Evolutionary conservation across 2,797 vertebrate genomes (phyloP).

Genomic region (Lerista edwardsae): DNA sequence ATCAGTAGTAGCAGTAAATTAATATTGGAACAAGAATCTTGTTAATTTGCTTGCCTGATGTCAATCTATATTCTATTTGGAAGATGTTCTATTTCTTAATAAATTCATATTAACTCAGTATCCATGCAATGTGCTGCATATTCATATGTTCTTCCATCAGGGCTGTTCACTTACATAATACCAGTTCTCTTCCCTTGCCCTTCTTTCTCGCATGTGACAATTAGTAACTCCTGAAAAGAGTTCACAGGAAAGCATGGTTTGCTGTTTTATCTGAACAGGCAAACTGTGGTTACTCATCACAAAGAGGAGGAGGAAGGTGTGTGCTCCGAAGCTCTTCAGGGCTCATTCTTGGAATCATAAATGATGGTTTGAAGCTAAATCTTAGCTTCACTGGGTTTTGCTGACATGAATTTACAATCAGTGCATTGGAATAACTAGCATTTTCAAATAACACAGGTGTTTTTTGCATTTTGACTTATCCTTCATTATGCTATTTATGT

Average conservation of each 20-base stretch:
- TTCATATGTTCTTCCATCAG: not conserved
- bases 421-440: not conserved
- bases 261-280: not conserved
- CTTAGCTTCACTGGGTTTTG: not conserved
- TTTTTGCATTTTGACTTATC: not conserved
- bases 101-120: not conserved
- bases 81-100: conserved; percentile 37
- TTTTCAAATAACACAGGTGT: not conserved
- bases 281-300: too few relatives aligned
- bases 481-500: not conserved
- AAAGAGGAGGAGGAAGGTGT: too few relatives aligned
- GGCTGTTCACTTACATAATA: not conserved
- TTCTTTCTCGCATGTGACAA: too few relatives aligned
- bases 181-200: not conserved
- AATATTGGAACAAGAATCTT: conserved; percentile 42
- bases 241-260: not conserved
- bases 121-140: not conserved
- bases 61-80: conserved; percentile 37
- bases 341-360: not conserved
- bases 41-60: conserved; percentile 47
- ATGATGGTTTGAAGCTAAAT: not conserved
- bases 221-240: not conserved
- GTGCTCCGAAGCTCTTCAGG: too few relatives aligned
- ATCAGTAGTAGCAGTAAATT: conserved; percentile 44
- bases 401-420: not conserved